Conservation (phyloP, 2,797 vertebrate species). For the Sebastes itinus region DNA sequence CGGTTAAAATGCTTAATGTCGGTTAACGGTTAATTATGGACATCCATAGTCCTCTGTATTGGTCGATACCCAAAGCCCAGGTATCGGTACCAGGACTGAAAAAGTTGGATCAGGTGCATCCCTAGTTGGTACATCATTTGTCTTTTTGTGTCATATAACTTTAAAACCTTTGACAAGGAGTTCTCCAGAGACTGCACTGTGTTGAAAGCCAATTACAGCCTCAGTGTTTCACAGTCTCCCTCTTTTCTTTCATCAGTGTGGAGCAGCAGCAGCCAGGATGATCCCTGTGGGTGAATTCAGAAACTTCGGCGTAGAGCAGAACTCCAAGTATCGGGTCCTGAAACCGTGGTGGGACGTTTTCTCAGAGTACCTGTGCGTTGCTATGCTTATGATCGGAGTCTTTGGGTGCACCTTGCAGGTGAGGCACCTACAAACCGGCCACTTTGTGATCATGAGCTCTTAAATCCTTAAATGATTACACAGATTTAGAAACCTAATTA, state of each 20-base stretch:
- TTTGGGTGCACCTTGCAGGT: slow-evolving; percentile 95
- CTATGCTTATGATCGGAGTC: slow-evolving; percentile 94
- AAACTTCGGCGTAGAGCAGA: slow-evolving; percentile 85
- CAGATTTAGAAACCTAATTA: background rate
- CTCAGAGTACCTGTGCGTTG: slow-evolving; percentile 89
- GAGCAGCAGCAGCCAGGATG: slow-evolving; percentile 79
- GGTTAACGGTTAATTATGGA: too few species aligned
- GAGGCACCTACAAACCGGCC: slow-evolving; percentile 26
- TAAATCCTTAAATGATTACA: slow-evolving; percentile 7
- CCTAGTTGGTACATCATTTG: background rate
- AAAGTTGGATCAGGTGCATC: too few species aligned
- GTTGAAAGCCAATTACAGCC: slow-evolving; percentile 33
- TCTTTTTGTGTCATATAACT: slow-evolving; percentile 24
- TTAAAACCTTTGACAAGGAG: slow-evolving; percentile 33
- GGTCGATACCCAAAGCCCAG: too few species aligned
- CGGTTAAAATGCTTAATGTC: too few species aligned
- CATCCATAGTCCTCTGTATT: too few species aligned
- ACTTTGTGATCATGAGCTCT: slow-evolving; percentile 1
- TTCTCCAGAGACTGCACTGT: slow-evolving; percentile 23
- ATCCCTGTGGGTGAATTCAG: slow-evolving; percentile 92
- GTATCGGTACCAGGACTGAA: too few species aligned
- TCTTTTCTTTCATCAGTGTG: slow-evolving; percentile 23
- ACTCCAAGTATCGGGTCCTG: slow-evolving; percentile 87
- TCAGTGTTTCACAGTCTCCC: slow-evolving; percentile 16
- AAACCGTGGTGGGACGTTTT: slow-evolving; percentile 97